A percentile compares a stretch with the other conserved stretches of the same genome.
phyloP scores from a whole-genome alignment of 2,113 vertebrate species.

The Callionymus lyra region DNA sequence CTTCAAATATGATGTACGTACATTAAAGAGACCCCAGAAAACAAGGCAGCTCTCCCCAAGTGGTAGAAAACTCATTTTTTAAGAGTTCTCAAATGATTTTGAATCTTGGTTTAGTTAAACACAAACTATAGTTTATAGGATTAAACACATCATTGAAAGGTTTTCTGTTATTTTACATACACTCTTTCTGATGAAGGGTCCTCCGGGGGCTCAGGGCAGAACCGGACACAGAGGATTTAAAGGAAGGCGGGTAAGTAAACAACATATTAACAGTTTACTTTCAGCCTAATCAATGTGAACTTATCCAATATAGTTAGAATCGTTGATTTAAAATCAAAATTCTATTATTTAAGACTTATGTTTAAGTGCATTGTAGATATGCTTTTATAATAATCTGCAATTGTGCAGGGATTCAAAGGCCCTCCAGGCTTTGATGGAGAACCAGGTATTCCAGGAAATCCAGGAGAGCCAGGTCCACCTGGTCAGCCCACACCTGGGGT shows the following conservation, averaged over 20 bases:
- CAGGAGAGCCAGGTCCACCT: conserved; percentile 81
- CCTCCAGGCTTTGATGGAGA: conserved; percentile 90
- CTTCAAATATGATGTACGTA: too few relatives aligned
- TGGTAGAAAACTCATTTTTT: too few relatives aligned
- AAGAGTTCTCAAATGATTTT: too few relatives aligned
- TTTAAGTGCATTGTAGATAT: neutral
- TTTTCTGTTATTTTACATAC: neutral
- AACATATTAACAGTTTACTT: neutral
- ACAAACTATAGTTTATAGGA: too few relatives aligned
- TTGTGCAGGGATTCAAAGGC: conserved; percentile 76
- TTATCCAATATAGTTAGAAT: too few relatives aligned
- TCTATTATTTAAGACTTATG: neutral
- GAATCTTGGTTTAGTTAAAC: too few relatives aligned
- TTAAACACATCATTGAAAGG: too few relatives aligned
- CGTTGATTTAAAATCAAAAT: neutral
- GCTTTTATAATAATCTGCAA: neutral
- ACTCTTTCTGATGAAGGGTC: conserved; percentile 66
- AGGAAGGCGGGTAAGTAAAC: conserved; percentile 74
- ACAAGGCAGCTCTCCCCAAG: too few relatives aligned
- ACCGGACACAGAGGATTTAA: conserved; percentile 84
- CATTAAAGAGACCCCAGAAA: too few relatives aligned
- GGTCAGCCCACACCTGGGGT: conserved; percentile 78
- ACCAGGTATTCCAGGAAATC: conserved; percentile 88
- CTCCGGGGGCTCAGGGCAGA: conserved; percentile 80
- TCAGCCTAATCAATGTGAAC: too few relatives aligned